phyloP scores from a whole-genome alignment of 2,797 vertebrate genomes.

The Chelon labrosus region DNA sequence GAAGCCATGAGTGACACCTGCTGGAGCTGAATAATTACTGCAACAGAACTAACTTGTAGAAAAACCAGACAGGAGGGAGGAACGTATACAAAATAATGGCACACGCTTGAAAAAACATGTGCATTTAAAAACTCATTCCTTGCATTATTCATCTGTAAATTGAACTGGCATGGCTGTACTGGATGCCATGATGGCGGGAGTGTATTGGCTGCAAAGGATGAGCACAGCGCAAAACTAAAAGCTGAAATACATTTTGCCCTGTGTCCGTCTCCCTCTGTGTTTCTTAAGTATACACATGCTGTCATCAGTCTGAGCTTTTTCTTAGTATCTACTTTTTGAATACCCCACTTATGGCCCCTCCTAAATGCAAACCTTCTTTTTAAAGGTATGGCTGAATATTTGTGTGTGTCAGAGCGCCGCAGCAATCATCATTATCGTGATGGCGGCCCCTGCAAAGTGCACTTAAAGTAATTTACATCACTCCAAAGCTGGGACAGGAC shows the following conservation, averaged over 20 bases:
- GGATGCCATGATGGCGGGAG: conserved; percentile 20
- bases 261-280: conserved; percentile 42
- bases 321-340: conserved; percentile 37
- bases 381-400: conserved; percentile 77
- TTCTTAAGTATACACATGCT: conserved; percentile 41
- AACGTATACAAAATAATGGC: background rate
- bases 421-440: conserved; percentile 84
- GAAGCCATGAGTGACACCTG: conserved; percentile 81
- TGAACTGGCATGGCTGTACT: background rate
- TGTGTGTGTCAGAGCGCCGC: conserved; percentile 73
- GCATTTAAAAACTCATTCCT: background rate
- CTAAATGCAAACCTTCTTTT: conserved; percentile 58
- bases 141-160: conserved; percentile 14
- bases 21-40: conserved; percentile 69
- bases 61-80: background rate
- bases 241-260: conserved; percentile 4
- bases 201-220: conserved; percentile 6
- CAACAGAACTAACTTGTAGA: conserved; percentile 21
- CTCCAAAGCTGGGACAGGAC: conserved; percentile 82
- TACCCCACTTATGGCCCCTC: conserved; percentile 23
- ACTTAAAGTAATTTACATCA: conserved; percentile 89
- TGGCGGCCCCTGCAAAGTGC: conserved; percentile 83
- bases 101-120: background rate
- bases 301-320: conserved; percentile 46
- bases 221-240: conserved; percentile 10